Evolutionary conservation across 2,113 vertebrate genomes (phyloP), one percentile per base, ranked within the genome.

Genomic region (Oriolus oriolus): DNA sequence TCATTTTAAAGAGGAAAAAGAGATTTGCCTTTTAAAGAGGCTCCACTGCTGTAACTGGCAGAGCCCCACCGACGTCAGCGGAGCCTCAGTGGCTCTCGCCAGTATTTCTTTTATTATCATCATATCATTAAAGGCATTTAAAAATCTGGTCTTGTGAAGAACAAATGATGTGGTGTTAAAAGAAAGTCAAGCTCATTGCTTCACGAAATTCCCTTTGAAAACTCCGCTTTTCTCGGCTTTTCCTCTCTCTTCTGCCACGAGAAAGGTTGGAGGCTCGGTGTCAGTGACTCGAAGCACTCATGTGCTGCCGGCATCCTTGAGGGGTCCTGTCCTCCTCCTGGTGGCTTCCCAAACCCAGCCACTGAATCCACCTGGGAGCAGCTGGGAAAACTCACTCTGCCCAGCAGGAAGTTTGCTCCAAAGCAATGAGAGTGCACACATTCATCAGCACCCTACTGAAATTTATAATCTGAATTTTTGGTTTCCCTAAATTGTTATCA

Each of bases 371-470:
- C 12, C 31, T 21, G 23, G 61, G 37, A 75, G 30, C 65, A 57
- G 19, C 76, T 60, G 57, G 47, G 47, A 70, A 64, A 17, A 16
- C 11, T 52, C 39, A 9, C 3, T 26, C 28, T 71, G 26, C 18
- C 42, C 56, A 24, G 41, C 23, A 49, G 45, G 26, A 56, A 39
- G 3, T 65, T 61, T 61, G 14, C 24, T 82, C 22, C 26, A 22
- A 37, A 83, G 2, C 15, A 37, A 26, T 0, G 23, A 33, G 5
- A 33, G 5, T 18, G 7, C 41, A 2, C 2, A 2, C 13, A 1
- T 27, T 37, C 9, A 1, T 59, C 50, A 35, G 7, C 24, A 30
- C 16, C n/a, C 53, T 19, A 13, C 10, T 30, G 42, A 12, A 33
- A 37, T 9, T 4, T 26, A 4, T 23, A 18, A 27, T 22, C 35